Evolutionary conservation across 2,888 invertebrate genomes (phyloP), one percentile per base, ranked within the genome.

Genomic region (Thymelicus acteon): DNA sequence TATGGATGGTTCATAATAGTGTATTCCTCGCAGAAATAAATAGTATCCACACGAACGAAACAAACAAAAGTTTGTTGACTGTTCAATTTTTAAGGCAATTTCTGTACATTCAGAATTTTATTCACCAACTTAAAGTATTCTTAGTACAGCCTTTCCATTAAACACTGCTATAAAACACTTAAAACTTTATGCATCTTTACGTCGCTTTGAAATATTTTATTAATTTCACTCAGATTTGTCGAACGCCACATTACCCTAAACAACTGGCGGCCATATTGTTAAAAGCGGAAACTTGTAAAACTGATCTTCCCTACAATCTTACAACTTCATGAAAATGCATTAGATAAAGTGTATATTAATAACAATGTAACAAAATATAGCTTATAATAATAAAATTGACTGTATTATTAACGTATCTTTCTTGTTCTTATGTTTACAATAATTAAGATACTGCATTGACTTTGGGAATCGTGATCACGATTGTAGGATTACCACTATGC

Each of bases 51-150:
- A 91, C 82, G 82, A 89, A 85, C 87, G 87, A 88, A 92, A 92
- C 92, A 93, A 94, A 94, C 93, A 94, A 94, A 92, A 93, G 92
- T 94, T 94, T 94, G 94, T 94, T 94, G 94, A 93, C 93, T 94
- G 91, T 92, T 91, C 91, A 91, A 91, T 91, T 91, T 92, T 84
- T 87, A 89, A 88, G 85, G 85, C 85, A 86, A 89, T 89, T 85
- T 86, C 81, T 84, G 82, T 82, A 84, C 87, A 88, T 91, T 87
- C 85, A 89, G 88, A 90, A 86, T 83, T 90, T 89, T 87, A 85
- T 84, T 85, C 89, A 91, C 89, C 84, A 88, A 86, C 82, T 88
- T 82, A 85, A 86, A 85, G 82, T 83, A 85, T 88, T 79, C 83
- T 84, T 85, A 84, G 78, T 82, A 86, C 81, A 86, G 88, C 87